phyloP scores from a whole-genome alignment of 2,797 vertebrate species.

The Odontamblyopus lacepedii region DNA sequence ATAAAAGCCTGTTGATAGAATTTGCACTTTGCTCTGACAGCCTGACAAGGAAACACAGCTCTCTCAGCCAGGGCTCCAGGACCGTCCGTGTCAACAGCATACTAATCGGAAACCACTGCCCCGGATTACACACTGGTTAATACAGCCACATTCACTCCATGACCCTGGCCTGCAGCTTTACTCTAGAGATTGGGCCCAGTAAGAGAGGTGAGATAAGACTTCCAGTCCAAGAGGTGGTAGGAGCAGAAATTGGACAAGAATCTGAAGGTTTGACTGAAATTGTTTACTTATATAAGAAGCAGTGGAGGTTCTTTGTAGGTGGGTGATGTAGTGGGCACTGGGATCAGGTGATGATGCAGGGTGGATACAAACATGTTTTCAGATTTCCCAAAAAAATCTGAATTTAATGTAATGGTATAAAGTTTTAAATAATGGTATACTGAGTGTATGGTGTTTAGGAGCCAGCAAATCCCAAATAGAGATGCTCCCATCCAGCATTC shows the following conservation, averaged over 20 bases:
- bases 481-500: too few relatives aligned
- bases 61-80: slow-evolving; percentile 30
- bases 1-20: slow-evolving; percentile 61
- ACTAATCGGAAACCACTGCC: slow-evolving; percentile 38
- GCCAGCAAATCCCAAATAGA: not conserved
- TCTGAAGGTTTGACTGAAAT: slow-evolving; percentile 1
- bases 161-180: slow-evolving; percentile 6
- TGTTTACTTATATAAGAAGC: slow-evolving; percentile 1
- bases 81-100: slow-evolving; percentile 22
- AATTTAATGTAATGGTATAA: not conserved
- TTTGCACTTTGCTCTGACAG: slow-evolving; percentile 61
- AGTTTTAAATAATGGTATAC: not conserved
- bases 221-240: not conserved
- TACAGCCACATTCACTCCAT: not conserved
- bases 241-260: not conserved
- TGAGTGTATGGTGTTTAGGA: not conserved
- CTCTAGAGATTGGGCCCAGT: slow-evolving; percentile 23
- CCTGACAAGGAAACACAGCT: slow-evolving; percentile 40
- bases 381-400: not conserved
- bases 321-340: slow-evolving; percentile 4
- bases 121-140: slow-evolving; percentile 33
- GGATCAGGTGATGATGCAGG: not conserved
- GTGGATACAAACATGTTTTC: not conserved
- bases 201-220: not conserved
- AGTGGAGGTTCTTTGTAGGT: not conserved